phyloP scores from a whole-genome alignment of 2,888 invertebrate species.

The Ichneumon xanthorius region DNA sequence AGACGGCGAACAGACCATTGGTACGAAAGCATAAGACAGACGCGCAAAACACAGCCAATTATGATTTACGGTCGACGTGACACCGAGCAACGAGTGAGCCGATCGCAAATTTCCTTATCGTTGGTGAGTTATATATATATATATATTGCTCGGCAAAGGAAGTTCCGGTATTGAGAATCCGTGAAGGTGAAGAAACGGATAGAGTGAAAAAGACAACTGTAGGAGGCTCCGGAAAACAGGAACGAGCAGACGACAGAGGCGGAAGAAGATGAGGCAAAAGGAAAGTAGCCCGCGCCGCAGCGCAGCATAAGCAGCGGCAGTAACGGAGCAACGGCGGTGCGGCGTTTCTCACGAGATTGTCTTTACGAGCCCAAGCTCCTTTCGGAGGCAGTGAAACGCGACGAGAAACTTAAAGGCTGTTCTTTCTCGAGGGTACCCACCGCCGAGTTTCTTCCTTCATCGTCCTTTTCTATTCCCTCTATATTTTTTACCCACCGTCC shows the following conservation, averaged over 20 bases:
- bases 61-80: slow-evolving; percentile 18
- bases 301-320: slow-evolving; percentile 31
- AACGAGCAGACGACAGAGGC: slow-evolving; percentile 16
- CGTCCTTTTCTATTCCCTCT: slow-evolving; percentile 31
- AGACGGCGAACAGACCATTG: background rate
- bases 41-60: slow-evolving; percentile 8
- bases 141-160: slow-evolving; percentile 26
- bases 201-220: slow-evolving; percentile 28
- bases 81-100: background rate
- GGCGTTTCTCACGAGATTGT: slow-evolving; percentile 66
- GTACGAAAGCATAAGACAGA: background rate
- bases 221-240: slow-evolving; percentile 6
- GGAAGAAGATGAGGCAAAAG: slow-evolving; percentile 25
- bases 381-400: slow-evolving; percentile 64
- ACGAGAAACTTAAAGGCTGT: slow-evolving; percentile 68
- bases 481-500: slow-evolving; percentile 19
- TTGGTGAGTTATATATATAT: background rate
- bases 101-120: slow-evolving; percentile 19
- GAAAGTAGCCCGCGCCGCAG: slow-evolving; percentile 19
- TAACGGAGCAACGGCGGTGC: slow-evolving; percentile 49
- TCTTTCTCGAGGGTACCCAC: slow-evolving; percentile 44
- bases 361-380: slow-evolving; percentile 62
- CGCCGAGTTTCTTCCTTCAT: slow-evolving; percentile 4
- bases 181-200: slow-evolving; percentile 22
- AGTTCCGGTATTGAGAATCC: slow-evolving; percentile 30